Conservation (phyloP, 1,140 invertebrate genomes). For the Plodia interpunctella region DNA sequence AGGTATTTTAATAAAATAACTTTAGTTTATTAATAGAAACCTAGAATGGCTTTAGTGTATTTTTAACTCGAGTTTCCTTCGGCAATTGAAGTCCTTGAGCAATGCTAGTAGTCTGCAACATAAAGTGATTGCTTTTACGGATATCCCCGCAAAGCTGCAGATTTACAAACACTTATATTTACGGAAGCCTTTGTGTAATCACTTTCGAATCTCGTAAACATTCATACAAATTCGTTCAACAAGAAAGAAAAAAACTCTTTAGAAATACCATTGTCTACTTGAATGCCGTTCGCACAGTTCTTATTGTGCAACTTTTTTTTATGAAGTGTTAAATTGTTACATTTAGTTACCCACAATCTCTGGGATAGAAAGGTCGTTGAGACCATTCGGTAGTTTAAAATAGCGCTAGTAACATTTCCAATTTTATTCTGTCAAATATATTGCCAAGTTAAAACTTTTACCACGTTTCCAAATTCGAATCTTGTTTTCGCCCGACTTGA, state of each 20-base stretch:
- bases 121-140: background rate
- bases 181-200: constrained; percentile 5
- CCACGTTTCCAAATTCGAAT: no score
- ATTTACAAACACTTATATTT: background rate
- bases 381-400: no score
- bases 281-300: background rate
- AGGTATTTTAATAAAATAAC: no score
- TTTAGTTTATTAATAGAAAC: no score
- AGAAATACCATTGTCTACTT: background rate
- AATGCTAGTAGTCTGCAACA: no score
- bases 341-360: constrained; percentile 13
- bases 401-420: no score
- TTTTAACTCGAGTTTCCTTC: no score
- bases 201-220: constrained; percentile 14
- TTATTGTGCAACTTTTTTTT: constrained; percentile 12
- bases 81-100: no score
- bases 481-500: no score
- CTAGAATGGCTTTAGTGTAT: no score
- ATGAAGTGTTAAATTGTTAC: background rate
- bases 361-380: constrained; percentile 13
- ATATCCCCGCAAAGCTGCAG: background rate
- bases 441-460: no score
- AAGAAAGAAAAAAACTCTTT: background rate
- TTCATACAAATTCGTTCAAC: background rate
- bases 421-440: no score